Conservation (phyloP, 2,113 vertebrate genomes). For the Seriola quinqueradiata region DNA sequence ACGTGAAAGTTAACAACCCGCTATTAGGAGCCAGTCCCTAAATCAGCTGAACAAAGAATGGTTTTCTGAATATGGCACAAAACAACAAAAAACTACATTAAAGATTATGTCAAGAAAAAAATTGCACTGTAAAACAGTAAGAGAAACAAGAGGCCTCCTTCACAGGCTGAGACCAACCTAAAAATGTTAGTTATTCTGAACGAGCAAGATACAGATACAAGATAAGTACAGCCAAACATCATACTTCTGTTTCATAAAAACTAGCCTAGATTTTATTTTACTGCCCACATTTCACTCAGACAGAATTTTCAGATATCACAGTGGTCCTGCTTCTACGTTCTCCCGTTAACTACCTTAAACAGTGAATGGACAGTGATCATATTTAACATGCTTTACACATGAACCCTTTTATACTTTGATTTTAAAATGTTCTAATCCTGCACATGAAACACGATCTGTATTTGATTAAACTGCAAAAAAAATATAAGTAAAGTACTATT, state of each 20-base stretch:
- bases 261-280: constrained; percentile 22
- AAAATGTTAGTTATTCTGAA: constrained; percentile 57
- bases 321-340: not conserved
- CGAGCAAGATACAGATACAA: not conserved
- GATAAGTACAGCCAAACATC: constrained; percentile 26
- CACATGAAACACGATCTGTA: constrained; percentile 16
- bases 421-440: constrained; percentile 10
- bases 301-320: constrained; percentile 4
- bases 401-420: not conserved
- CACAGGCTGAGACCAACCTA: constrained; percentile 6
- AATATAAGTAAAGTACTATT: constrained; percentile 31
- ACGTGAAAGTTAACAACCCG: constrained; percentile 46
- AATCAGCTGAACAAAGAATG: constrained; percentile 31
- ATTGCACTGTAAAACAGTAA: constrained; percentile 26
- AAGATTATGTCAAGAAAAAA: constrained; percentile 1
- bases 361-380: not conserved
- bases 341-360: constrained; percentile 17
- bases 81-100: not conserved
- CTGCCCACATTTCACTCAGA: constrained; percentile 17
- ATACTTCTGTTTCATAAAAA: constrained; percentile 22
- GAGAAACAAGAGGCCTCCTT: constrained; percentile 26
- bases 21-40: constrained; percentile 73
- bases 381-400: constrained; percentile 25
- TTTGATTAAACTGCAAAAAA: constrained; percentile 32
- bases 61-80: constrained; percentile 39